Evolutionary conservation across 2,797 vertebrate genomes (phyloP).

Genomic region (Pogoniulus pusillus): DNA sequence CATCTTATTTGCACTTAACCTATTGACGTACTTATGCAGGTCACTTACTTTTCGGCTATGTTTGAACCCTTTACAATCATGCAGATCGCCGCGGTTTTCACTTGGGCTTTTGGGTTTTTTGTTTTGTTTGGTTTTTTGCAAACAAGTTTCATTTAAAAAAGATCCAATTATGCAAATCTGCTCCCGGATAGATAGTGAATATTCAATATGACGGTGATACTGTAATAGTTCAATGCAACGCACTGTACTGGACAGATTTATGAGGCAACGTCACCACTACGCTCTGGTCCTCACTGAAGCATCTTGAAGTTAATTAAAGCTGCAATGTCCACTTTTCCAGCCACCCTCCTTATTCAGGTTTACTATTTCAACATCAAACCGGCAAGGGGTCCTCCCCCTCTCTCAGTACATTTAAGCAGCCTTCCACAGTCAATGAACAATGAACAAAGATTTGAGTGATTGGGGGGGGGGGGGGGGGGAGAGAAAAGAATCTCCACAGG

Average conservation of each 20-base stretch:
- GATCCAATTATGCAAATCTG: slow-evolving; percentile 96
- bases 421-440: slow-evolving; percentile 78
- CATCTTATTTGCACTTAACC: slow-evolving; percentile 87
- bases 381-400: slow-evolving; percentile 48
- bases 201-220: slow-evolving; percentile 86
- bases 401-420: slow-evolving; percentile 70
- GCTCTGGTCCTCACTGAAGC: slow-evolving; percentile 88
- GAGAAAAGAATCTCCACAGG: slow-evolving; percentile 47
- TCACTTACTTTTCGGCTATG: slow-evolving; percentile 81
- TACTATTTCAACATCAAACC: slow-evolving; percentile 75
- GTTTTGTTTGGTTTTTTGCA: slow-evolving; percentile 83
- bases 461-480: background rate
- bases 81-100: slow-evolving; percentile 76
- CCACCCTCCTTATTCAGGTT: slow-evolving; percentile 75
- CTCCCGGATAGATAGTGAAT: slow-evolving; percentile 89
- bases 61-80: slow-evolving; percentile 78
- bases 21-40: slow-evolving; percentile 83
- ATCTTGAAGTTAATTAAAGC: slow-evolving; percentile 97
- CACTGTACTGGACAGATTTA: slow-evolving; percentile 89
- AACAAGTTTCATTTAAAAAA: slow-evolving; percentile 89
- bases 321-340: slow-evolving; percentile 83
- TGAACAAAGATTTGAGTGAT: slow-evolving; percentile 80
- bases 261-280: slow-evolving; percentile 89
- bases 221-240: slow-evolving; percentile 89
- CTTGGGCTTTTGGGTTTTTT: slow-evolving; percentile 71